These are phyloP conservation scores for Dendroctonus ponderosae DNA, from an alignment of 1,140 invertebrate genomes.

Conservation along the genomic window DNA sequence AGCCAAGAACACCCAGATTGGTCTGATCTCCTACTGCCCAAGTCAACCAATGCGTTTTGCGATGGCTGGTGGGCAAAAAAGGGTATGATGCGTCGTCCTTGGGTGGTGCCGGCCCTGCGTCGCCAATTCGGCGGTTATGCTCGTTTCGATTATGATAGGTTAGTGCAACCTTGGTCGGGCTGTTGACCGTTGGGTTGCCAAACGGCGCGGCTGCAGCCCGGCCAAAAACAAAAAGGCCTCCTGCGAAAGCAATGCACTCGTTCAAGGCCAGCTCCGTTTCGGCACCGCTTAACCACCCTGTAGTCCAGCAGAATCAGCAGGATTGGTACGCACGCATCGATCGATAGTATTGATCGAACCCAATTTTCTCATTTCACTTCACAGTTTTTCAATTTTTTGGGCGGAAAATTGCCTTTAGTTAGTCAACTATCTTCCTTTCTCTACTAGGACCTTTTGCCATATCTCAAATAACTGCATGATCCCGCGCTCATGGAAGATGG, in stretches of 20 bases:
- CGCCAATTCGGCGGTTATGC: constrained; percentile 33
- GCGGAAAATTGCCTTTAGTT: not conserved
- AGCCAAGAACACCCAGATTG: too few relatives aligned
- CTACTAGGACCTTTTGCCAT: too few relatives aligned
- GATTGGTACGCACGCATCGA: too few relatives aligned
- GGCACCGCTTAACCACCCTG: constrained; percentile 19
- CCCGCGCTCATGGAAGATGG: too few relatives aligned
- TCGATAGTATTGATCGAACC: too few relatives aligned
- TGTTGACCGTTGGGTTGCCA: constrained; percentile 49
- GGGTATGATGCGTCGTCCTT: constrained; percentile 4
- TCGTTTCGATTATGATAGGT: constrained; percentile 50
- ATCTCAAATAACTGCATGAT: too few relatives aligned
- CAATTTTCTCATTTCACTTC: too few relatives aligned
- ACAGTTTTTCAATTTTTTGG: too few relatives aligned
- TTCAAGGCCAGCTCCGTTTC: constrained; percentile 48
- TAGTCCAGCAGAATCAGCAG: too few relatives aligned
- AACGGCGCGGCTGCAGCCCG: constrained; percentile 30
- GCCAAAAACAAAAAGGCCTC: constrained; percentile 49
- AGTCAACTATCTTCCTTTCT: not conserved
- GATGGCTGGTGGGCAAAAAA: too few relatives aligned
- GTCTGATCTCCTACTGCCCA: too few relatives aligned
- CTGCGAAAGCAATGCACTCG: constrained; percentile 49
- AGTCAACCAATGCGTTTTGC: too few relatives aligned
- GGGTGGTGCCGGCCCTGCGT: constrained; percentile 29
- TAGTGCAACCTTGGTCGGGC: constrained; percentile 48